Conservation (phyloP, 2,888 invertebrate genomes). For the Ophion slaviceki region DNA sequence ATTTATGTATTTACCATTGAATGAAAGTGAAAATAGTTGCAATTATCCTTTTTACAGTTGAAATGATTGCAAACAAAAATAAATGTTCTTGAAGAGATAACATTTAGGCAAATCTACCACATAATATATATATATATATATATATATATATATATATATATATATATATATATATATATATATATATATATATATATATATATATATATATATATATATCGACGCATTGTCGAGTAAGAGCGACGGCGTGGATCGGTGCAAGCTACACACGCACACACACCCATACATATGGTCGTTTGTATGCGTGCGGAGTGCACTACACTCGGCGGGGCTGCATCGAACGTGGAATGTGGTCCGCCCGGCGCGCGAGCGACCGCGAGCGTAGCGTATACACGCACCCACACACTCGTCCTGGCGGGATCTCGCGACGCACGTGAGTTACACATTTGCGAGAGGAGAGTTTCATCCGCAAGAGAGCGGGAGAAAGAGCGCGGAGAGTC, state of each 20-base stretch:
- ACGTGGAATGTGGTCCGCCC: constrained; percentile 82
- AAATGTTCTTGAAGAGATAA: too few relatives aligned
- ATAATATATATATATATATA: too few relatives aligned
- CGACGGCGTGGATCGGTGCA: constrained; percentile 19
- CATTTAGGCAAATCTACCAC: too few relatives aligned
- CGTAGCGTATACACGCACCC: constrained; percentile 63
- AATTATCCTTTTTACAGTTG: too few relatives aligned
- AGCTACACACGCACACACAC: not conserved
- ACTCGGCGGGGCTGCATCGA: constrained; percentile 74
- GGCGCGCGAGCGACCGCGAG: constrained; percentile 68
- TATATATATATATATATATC: not conserved
- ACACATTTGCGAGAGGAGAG: constrained; percentile 42
- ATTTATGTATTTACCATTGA: too few relatives aligned
- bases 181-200: too few relatives aligned
- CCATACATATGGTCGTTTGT: constrained; percentile 62
- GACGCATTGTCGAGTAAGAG: constrained; percentile 30
- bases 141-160: not conserved
- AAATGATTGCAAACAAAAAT: too few relatives aligned
- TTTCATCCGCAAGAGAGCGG: constrained; percentile 46
- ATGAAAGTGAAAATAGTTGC: too few relatives aligned
- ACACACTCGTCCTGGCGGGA: constrained; percentile 61
- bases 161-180: not conserved
- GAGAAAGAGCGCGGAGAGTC: constrained; percentile 44
- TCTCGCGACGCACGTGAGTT: constrained; percentile 64
- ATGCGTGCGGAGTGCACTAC: constrained; percentile 73